phyloP scores from a whole-genome alignment of 2,797 vertebrate genomes.

The Sebastes steindachneri region DNA sequence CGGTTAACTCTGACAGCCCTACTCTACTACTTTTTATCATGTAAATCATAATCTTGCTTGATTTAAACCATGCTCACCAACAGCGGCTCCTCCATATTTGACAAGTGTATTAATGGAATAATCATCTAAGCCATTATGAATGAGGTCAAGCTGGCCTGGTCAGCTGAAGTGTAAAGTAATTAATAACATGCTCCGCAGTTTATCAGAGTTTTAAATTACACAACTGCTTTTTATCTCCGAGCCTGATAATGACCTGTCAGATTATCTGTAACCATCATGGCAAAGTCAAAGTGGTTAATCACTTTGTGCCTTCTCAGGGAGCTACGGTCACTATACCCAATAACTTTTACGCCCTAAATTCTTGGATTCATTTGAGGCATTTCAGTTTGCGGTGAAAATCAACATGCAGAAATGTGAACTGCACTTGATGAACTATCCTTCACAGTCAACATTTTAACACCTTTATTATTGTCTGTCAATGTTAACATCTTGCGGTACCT shows the following conservation, averaged over 20 bases:
- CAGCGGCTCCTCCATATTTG: constrained; percentile 17
- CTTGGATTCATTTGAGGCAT: not conserved
- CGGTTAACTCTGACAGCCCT: too few species aligned
- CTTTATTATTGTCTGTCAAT: not conserved
- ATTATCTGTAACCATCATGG: constrained; percentile 12
- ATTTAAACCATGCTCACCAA: not conserved
- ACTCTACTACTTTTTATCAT: not conserved
- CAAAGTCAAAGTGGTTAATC: constrained; percentile 15
- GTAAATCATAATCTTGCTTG: constrained; percentile 6
- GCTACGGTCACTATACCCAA: not conserved
- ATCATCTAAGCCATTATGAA: constrained; percentile 45
- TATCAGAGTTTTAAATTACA: constrained; percentile 43
- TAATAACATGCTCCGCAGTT: constrained; percentile 45
- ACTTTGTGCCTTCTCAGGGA: not conserved
- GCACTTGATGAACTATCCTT: not conserved
- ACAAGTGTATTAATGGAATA: constrained; percentile 53
- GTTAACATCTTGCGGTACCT: constrained; percentile 9
- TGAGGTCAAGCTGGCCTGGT: constrained; percentile 37
- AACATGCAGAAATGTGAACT: not conserved
- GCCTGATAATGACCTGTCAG: constrained; percentile 26
- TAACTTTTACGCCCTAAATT: not conserved
- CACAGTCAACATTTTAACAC: constrained; percentile 5
- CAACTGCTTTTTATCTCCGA: constrained; percentile 15
- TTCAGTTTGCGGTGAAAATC: not conserved
- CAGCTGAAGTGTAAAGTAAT: constrained; percentile 52